A percentile compares a stretch with the other conserved stretches of the same genome.
These are phyloP conservation scores for Psittacara wagleri DNA, from an alignment of 2,113 vertebrate genomes.

Conservation along the genomic window DNA sequence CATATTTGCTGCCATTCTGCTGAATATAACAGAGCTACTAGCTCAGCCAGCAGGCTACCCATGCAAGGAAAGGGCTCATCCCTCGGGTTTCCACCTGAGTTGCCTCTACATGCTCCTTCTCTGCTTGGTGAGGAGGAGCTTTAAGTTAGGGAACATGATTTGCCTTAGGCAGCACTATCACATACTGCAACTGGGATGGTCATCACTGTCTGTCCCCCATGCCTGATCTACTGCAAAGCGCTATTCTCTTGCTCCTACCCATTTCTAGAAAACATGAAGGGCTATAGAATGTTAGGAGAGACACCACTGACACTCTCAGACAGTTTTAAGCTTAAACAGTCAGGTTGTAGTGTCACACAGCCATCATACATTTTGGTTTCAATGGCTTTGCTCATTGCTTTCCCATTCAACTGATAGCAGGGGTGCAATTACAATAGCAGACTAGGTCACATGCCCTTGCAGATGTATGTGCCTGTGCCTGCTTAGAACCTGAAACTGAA, in stretches of 20 bases:
- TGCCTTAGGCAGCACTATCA: neutral
- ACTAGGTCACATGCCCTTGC: accelerated
- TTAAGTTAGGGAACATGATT: neutral
- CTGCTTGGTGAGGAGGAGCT: neutral
- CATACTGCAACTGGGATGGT: accelerated
- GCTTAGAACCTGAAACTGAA: neutral
- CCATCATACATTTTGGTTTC: neutral
- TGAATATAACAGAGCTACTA: neutral
- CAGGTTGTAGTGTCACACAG: neutral
- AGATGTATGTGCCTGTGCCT: accelerated
- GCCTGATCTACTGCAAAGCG: neutral
- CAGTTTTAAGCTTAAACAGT: neutral
- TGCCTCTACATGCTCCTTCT: neutral
- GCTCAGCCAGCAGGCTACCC: neutral
- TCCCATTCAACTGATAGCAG: neutral
- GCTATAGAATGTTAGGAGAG: neutral
- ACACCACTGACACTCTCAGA: neutral
- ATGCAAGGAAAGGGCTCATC: neutral
- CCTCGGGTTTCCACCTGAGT: neutral
- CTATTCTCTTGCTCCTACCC: neutral
- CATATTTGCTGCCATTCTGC: neutral
- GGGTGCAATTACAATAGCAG: neutral
- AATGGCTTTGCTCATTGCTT: neutral
- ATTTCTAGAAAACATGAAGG: neutral
- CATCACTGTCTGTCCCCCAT: accelerated